Evolutionary conservation across 2,888 invertebrate species (phyloP), one percentile per base, ranked within the genome.

Genomic region (Brachycybe producta): DNA sequence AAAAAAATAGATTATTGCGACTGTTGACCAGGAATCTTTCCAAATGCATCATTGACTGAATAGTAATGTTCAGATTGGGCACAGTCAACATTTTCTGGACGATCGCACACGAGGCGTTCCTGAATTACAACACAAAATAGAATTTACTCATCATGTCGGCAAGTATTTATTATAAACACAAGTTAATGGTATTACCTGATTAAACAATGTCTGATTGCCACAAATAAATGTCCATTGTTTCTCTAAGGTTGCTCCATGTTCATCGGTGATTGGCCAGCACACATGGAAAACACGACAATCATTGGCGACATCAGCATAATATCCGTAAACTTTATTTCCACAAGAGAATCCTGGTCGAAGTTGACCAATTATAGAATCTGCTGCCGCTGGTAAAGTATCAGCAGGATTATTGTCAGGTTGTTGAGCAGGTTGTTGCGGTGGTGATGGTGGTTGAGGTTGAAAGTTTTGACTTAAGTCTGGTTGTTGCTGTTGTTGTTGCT

Each of bases 181-280:
- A 43, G 8, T 8, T 8, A 8, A 11, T 15, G 8, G 17, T 21
- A 24, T 52, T 39, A 54, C 54, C 52, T 54, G 54, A 23, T 54
- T 52, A 36, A 54, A 54, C 2, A 52, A 17, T 23, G 54, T 54
- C 30, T 54, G 54, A 21, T 54, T 54, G 17, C 54, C 54, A 24
- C 54, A 54, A 26, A 54, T 45, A 51, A 54, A 54, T 17, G 49
- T 50, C 45, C 46, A 54, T 27, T 52, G 52, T 21, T 49, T 45
- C 27, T 43, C 50, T 11, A 49, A 11, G 3, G 42, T 49, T 15
- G 45, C 49, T 49, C 54, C 52, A 7, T 17, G 36, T 34, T 52
- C 52, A 19, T 52, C 52, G n/a, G 42, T 41, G 19, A 49, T 48
- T 2, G 54, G 54, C 39, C 49, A 32, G 36, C 54, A 54, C 15